Evolutionary conservation across 2,113 vertebrate genomes (phyloP), one percentile per base, ranked within the genome.

Genomic region (Epinephelus fuscoguttatus): DNA sequence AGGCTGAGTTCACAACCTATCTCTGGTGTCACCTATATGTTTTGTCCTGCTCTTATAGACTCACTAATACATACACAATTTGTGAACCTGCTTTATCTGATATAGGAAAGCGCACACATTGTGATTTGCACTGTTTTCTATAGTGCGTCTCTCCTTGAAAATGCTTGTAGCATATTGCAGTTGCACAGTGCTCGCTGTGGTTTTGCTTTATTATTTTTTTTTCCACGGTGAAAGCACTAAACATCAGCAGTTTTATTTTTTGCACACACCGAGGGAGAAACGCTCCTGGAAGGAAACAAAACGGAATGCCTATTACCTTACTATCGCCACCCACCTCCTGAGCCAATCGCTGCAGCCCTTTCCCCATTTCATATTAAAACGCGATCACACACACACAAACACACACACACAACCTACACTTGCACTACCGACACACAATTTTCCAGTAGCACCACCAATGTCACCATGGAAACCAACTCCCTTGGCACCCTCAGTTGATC

Each of bases 381-480:
- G 70, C 78, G 25, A 40, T 64, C 50, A 53, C 67, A 21, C 63
- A 17, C 12, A 25, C 40, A 4, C 17, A 7, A 14, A 27, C 30
- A 50, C 78, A 56, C 78, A 56, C 80, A 52, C 50, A 42, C 6
- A 37, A 6, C 53, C 62, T 40, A 40, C 52, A 68, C n/a, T n/a
- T n/a, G n/a, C n/a, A n/a, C n/a, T n/a, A n/a, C n/a, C n/a, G 40
- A 52, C 23, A 62, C 59, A 14, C 66, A 71, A 23, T 78, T 87
- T 80, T 75, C 70, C 78, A 79, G 78, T 70, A 61, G 68, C 82
- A 78, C 86, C 73, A 86, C 84, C 82, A 87, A 83, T 71, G 86
- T 94, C 89, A 84, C 93, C 92, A 95, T 94, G 92, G 94, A 88
- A 94, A 95, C 93, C 88, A 82, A 70, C 50, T 88, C 72, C 84